A percentile compares a stretch with the other conserved stretches of the same genome.
These are phyloP conservation scores for Dysmachus trigonus DNA, from an alignment of 2,888 invertebrate species.

Conservation along the genomic window DNA sequence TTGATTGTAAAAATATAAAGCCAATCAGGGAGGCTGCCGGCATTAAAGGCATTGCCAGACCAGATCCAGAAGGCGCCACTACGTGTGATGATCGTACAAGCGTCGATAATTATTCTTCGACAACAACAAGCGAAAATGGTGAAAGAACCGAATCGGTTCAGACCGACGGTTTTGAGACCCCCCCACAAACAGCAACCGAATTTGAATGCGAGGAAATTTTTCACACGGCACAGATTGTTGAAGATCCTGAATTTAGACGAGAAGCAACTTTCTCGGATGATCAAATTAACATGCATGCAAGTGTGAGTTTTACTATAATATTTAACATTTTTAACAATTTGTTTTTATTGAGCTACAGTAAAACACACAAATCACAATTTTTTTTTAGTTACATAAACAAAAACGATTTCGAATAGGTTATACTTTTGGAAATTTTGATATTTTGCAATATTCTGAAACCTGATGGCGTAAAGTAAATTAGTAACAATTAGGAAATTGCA, in stretches of 20 bases:
- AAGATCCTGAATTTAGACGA: not conserved
- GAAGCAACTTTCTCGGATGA: not conserved
- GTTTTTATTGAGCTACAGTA: no score
- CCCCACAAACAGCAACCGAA: not conserved
- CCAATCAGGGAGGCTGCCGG: not conserved
- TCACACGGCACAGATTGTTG: not conserved
- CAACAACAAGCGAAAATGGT: not conserved
- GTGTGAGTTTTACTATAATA: constrained; percentile 24
- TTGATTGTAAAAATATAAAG: not conserved
- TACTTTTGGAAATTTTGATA: no score
- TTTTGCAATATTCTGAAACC: no score
- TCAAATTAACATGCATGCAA: not conserved
- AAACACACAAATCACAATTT: no score
- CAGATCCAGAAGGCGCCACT: not conserved
- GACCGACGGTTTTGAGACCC: not conserved
- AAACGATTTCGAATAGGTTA: no score
- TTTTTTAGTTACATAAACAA: no score
- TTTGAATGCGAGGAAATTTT: not conserved
- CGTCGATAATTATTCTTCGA: not conserved
- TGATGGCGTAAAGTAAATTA: no score
- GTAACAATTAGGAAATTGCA: no score
- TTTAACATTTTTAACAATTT: not conserved
- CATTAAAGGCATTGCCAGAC: not conserved
- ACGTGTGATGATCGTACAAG: no score
- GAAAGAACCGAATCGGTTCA: not conserved